Evolutionary conservation across 2,888 invertebrate genomes (phyloP), one percentile per base, ranked within the genome.

Genomic region (Strigamia transsilvanica): DNA sequence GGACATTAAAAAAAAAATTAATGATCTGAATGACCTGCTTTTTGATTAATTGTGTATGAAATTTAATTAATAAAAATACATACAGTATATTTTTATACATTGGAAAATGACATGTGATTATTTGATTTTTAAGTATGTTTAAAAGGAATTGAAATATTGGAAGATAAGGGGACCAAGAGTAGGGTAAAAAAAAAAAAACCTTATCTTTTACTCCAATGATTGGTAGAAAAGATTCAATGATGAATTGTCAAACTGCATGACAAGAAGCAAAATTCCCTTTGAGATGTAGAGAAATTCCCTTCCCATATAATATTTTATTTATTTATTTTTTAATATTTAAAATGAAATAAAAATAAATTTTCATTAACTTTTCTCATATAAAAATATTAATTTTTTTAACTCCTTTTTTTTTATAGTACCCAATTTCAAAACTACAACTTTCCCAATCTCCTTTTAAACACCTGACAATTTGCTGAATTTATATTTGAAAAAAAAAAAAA

Each of bases 381-480:
- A 41, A 41, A 41, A 41, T 41, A 41, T 41, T 9, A 56, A 56
- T 56, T 56, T 56, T n/a, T n/a, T n/a, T n/a, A n/a, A n/a, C n/a
- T n/a, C 10, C 61, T 21, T 18, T 61, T 61, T 61, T 61, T 61
- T 61, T 61, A 61, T 23, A 10, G 18, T 5, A 2, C 61, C 61
- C 61, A 61, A 61, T 61, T 61, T 18, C 61, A 18, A 18, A 61
- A 61, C 61, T 61, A 61, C 61, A 21, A 7, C 7, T 41, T 41
- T 41, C 41, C 41, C 41, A 41, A 41, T 46, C 46, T 23, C 18
- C 61, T 61, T 61, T 61, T 61, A 61, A 61, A 61, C 21, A 61
- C 61, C 61, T 10, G 61, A 61, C 61, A 61, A 61, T 61, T 61
- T 61, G 21, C 23, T 51, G n/a, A n/a, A 51, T n/a, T 51, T 51